These are phyloP conservation scores for Amblyornis subalaris DNA, from an alignment of 2,113 vertebrate genomes.

Conservation along the genomic window DNA sequence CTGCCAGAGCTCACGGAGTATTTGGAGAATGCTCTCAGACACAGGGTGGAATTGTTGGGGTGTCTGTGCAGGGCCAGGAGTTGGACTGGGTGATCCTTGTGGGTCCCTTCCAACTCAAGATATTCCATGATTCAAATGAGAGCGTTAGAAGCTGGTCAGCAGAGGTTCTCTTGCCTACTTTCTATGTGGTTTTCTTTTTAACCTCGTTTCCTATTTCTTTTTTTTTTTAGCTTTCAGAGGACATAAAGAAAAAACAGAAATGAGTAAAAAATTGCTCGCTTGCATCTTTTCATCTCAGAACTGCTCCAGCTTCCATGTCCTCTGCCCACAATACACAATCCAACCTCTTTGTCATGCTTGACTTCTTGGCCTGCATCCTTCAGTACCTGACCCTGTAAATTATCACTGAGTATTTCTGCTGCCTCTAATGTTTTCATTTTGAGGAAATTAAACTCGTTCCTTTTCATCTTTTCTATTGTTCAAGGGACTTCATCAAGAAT, in stretches of 20 bases:
- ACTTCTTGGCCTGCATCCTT: neutral
- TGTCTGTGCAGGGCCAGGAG: neutral
- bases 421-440: neutral
- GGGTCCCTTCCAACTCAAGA: neutral
- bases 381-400: neutral
- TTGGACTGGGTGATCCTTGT: neutral
- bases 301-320: neutral
- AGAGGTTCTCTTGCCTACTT: neutral
- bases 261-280: neutral
- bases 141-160: neutral
- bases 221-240: neutral
- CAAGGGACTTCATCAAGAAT: neutral
- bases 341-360: neutral
- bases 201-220: neutral
- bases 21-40: neutral
- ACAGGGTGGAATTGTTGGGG: neutral
- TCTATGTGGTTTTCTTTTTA: neutral
- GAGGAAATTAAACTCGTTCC: neutral
- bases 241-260: neutral
- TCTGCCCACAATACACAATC: neutral
- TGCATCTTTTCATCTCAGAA: neutral
- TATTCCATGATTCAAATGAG: neutral
- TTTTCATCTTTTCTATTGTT: neutral
- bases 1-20: neutral
- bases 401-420: neutral